Conservation (phyloP, 2,888 invertebrate species). For the Clistopyga incitator region DNA sequence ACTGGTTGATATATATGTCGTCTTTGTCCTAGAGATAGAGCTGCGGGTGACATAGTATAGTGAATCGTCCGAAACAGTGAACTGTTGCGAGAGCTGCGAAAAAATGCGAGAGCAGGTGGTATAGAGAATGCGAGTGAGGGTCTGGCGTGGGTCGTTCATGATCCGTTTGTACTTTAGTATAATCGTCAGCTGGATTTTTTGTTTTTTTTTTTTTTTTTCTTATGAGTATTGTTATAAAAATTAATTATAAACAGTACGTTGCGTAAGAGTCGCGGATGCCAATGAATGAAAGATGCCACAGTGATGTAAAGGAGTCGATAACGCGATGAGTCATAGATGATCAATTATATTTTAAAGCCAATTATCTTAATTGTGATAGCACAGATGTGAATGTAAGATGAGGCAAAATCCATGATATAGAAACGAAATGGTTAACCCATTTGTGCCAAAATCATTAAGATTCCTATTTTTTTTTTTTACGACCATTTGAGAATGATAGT, state of each 20-base stretch:
- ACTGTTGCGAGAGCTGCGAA: constrained; percentile 66
- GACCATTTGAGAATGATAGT: neutral
- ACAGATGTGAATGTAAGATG: constrained; percentile 58
- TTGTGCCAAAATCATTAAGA: neutral
- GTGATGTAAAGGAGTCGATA: constrained; percentile 70
- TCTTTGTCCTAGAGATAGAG: constrained; percentile 39
- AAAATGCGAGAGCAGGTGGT: constrained; percentile 60
- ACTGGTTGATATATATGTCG: constrained; percentile 22
- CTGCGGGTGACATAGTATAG: constrained; percentile 16
- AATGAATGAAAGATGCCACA: constrained; percentile 69
- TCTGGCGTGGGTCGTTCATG: constrained; percentile 60
- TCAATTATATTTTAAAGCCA: constrained; percentile 38
- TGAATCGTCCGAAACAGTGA: constrained; percentile 41
- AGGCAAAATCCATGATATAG: constrained; percentile 56
- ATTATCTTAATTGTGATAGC: constrained; percentile 45
- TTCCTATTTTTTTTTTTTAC: neutral
- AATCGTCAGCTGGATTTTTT: constrained; percentile 16
- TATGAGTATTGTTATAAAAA: no score
- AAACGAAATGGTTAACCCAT: constrained; percentile 23
- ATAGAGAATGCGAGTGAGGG: constrained; percentile 65
- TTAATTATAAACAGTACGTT: constrained; percentile 16
- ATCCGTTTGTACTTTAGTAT: constrained; percentile 46
- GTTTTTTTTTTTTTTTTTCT: neutral
- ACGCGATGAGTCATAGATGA: constrained; percentile 48
- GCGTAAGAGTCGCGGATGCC: constrained; percentile 59